phyloP scores from a whole-genome alignment of 2,888 invertebrate species.

The Drosophila maculinotata region DNA sequence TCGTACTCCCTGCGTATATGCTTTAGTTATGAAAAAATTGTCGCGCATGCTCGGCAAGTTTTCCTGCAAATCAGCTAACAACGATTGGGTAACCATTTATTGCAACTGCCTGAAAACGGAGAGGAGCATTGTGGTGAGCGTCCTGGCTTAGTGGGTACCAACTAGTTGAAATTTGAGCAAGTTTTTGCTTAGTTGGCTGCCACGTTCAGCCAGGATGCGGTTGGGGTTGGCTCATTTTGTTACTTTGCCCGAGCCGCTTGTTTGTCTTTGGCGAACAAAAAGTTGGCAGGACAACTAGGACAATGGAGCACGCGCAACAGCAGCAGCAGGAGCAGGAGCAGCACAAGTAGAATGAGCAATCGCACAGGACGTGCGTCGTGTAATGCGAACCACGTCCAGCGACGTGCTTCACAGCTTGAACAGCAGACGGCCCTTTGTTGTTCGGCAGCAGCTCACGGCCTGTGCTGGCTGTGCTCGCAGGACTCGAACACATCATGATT shows the following conservation, averaged over 20 bases:
- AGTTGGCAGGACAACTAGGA: slow-evolving; percentile 14
- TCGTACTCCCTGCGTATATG: no score
- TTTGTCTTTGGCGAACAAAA: slow-evolving; percentile 32
- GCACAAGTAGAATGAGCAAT: slow-evolving; percentile 23
- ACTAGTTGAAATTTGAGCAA: no score
- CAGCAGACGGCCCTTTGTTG: slow-evolving; percentile 46
- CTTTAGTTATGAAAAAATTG: slow-evolving; percentile 12
- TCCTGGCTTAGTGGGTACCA: slow-evolving; percentile 2
- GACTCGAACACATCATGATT: slow-evolving; percentile 39
- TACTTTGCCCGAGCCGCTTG: slow-evolving; percentile 31
- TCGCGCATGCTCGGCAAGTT: slow-evolving; percentile 27
- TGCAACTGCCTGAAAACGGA: neutral
- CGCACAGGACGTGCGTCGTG: slow-evolving; percentile 23
- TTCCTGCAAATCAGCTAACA: slow-evolving; percentile 9
- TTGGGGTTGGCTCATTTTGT: slow-evolving; percentile 27
- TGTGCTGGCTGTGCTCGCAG: slow-evolving; percentile 9
- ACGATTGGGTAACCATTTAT: slow-evolving; percentile 35
- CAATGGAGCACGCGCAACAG: slow-evolving; percentile 48
- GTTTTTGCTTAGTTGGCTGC: slow-evolving; percentile 15
- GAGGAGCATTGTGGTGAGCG: neutral
- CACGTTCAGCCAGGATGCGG: slow-evolving; percentile 11
- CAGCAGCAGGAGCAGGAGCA: slow-evolving; percentile 10
- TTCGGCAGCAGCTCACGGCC: slow-evolving; percentile 7
- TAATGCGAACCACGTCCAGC: slow-evolving; percentile 66
- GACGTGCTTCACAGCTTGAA: slow-evolving; percentile 76